Evolutionary conservation across 2,888 invertebrate genomes (phyloP), one percentile per base, ranked within the genome.

Genomic region (Athripsodes cinereus): DNA sequence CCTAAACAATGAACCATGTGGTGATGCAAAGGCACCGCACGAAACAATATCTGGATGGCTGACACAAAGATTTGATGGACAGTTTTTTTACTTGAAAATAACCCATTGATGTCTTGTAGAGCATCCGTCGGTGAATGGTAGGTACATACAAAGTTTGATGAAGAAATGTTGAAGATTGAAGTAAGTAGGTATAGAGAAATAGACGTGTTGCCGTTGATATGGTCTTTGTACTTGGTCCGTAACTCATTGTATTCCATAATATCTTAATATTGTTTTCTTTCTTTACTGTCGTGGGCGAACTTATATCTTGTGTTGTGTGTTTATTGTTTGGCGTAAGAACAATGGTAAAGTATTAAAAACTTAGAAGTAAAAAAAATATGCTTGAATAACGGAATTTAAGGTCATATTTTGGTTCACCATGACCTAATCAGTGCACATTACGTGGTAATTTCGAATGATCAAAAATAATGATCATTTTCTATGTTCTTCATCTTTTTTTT

Each of bases 201-300:
- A 53, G 55, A 50, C 52, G 56, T 56, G 49, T 54, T 51, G 54
- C 22, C 44, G 22, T 46, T 49, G 1, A 34, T 46, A 40, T 58
- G 55, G 51, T 21, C 52, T 54, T 58, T 58, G 54, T 58, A 20
- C 22, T 34, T 35, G 49, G 34, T 48, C 49, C 60, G 53, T 52
- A 53, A 53, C 57, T 57, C 56, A 54, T 62, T 59, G 55, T 58
- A 53, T 21, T 31, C 44, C 19, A 46, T 60, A 62, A 62, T 62
- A 60, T 58, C 62, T 62, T 62, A 60, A 62, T 62, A 62, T 58
- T 60, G 58, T 58, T 60, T 56, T 60, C 52, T 58, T 58, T 53
- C 18, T 13, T 49, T 52, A 53, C 57, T 60, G 62, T 26, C 26
- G 26, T 62, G 60, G 62, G 62, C 62, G 62, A 59, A 46, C 53